Conservation (phyloP, 1,140 invertebrate species). For the Dendroctonus valens region DNA sequence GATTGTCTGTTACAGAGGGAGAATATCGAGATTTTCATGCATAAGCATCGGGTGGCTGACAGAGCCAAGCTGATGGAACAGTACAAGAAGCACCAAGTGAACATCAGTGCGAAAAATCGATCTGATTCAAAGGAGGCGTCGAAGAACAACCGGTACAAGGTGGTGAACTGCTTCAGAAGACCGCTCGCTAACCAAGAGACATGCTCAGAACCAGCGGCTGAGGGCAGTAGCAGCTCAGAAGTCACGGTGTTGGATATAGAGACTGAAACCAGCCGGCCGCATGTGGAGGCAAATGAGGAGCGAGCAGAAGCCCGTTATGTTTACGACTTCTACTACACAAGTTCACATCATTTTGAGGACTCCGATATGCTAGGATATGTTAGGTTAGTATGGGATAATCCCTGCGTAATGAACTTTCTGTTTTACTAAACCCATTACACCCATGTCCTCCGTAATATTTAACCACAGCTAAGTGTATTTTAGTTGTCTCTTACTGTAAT, state of each 20-base stretch:
- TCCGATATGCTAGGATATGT: slow-evolving; percentile 55
- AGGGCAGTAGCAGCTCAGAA: slow-evolving; percentile 18
- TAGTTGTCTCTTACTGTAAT: too few species aligned
- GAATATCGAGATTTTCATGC: slow-evolving; percentile 48
- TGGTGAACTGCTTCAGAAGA: slow-evolving; percentile 51
- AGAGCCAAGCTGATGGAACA: slow-evolving; percentile 46
- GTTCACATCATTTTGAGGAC: slow-evolving; percentile 55
- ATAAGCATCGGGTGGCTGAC: slow-evolving; percentile 38
- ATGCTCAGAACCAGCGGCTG: slow-evolving; percentile 17
- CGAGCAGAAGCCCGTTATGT: slow-evolving; percentile 50
- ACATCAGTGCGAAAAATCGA: slow-evolving; percentile 53
- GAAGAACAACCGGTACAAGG: slow-evolving; percentile 53
- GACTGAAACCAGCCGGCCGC: slow-evolving; percentile 36
- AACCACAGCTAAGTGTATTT: too few species aligned
- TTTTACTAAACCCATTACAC: neutral
- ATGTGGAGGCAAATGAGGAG: slow-evolving; percentile 29
- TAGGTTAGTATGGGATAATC: slow-evolving; percentile 45
- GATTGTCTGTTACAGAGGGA: slow-evolving; percentile 47
- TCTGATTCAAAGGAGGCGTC: slow-evolving; percentile 50
- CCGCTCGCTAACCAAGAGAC: slow-evolving; percentile 27
- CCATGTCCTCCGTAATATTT: neutral
- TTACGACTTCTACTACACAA: slow-evolving; percentile 57
- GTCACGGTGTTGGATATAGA: slow-evolving; percentile 50
- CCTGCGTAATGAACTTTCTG: slow-evolving; percentile 12
- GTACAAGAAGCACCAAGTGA: slow-evolving; percentile 51